Evolutionary conservation across 1,140 invertebrate species (phyloP).

Genomic region (Zaprionus davidi): DNA sequence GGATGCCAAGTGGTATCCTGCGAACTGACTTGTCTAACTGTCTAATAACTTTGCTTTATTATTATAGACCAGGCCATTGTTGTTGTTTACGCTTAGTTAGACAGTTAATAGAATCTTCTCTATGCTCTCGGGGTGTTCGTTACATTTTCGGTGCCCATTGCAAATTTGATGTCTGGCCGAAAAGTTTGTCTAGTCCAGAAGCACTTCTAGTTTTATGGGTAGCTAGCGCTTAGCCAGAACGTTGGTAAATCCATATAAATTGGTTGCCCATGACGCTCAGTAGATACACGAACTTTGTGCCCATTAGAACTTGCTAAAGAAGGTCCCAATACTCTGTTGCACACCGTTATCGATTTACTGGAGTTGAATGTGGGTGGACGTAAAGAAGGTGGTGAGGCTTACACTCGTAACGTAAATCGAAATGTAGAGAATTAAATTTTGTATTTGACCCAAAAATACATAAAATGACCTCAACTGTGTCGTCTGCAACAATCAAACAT

Average conservation of each 20-base stretch:
- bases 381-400: background rate
- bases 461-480: background rate
- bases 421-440: slow-evolving; percentile 17
- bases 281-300: slow-evolving; percentile 49
- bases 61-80: slow-evolving; percentile 59
- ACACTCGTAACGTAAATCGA: background rate
- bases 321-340: background rate
- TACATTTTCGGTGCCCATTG: slow-evolving; percentile 48
- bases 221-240: slow-evolving; percentile 31
- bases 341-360: slow-evolving; percentile 16
- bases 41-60: slow-evolving; percentile 75
- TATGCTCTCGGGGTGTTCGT: slow-evolving; percentile 48
- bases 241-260: slow-evolving; percentile 68
- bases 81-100: slow-evolving; percentile 59
- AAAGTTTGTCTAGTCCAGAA: slow-evolving; percentile 41
- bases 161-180: slow-evolving; percentile 54
- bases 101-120: slow-evolving; percentile 67
- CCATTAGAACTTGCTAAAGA: slow-evolving; percentile 53
- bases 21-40: slow-evolving; percentile 35
- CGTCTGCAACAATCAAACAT: background rate
- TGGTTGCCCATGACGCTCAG: slow-evolving; percentile 28
- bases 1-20: slow-evolving; percentile 7
- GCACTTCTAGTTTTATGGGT: slow-evolving; percentile 64
- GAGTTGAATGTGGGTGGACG: background rate
- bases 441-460: slow-evolving; percentile 2